A percentile compares a stretch with the other conserved stretches of the same genome.
Conservation (phyloP, 2,113 vertebrate species). For the Xenopus laevis region DNA sequence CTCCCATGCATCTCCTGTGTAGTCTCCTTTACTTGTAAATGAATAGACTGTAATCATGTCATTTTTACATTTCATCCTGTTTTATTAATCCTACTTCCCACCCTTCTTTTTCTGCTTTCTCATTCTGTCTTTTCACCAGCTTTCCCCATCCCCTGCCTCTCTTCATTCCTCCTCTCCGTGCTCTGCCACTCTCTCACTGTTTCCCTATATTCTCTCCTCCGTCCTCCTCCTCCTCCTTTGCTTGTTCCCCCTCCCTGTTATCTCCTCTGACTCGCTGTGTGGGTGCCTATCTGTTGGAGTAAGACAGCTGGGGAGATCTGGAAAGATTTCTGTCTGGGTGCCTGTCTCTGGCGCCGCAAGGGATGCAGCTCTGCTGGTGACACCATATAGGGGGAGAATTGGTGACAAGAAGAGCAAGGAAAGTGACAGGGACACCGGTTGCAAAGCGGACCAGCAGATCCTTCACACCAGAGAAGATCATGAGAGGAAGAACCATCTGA, state of each 20-base stretch:
- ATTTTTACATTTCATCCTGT: slow-evolving; percentile 13
- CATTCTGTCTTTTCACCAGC: background rate
- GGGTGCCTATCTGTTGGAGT: slow-evolving; percentile 45
- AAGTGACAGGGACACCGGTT: slow-evolving; percentile 45
- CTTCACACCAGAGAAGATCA: slow-evolving; percentile 31
- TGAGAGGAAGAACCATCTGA: slow-evolving; percentile 22
- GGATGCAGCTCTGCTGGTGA: slow-evolving; percentile 43
- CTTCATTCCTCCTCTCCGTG: slow-evolving; percentile 12
- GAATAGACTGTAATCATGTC: background rate
- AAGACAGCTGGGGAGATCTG: slow-evolving; percentile 44
- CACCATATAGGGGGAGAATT: slow-evolving; percentile 29
- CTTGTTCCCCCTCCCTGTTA: background rate
- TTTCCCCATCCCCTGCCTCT: background rate
- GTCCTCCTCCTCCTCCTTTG: slow-evolving; percentile 22
- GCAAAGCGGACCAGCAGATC: slow-evolving; percentile 41
- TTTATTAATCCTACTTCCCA: slow-evolving; percentile 1
- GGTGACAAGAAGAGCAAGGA: slow-evolving; percentile 41
- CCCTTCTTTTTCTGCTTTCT: background rate
- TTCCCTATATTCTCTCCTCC: background rate
- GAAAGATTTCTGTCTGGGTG: slow-evolving; percentile 46
- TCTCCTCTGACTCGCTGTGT: slow-evolving; percentile 32
- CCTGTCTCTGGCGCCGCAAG: slow-evolving; percentile 42
- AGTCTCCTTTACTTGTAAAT: background rate
- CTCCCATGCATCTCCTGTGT: slow-evolving; percentile 3
- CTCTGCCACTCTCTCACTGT: slow-evolving; percentile 18